These are phyloP conservation scores for Ornithoptera alexandrae DNA, from an alignment of 2,888 invertebrate genomes.

Conservation along the genomic window DNA sequence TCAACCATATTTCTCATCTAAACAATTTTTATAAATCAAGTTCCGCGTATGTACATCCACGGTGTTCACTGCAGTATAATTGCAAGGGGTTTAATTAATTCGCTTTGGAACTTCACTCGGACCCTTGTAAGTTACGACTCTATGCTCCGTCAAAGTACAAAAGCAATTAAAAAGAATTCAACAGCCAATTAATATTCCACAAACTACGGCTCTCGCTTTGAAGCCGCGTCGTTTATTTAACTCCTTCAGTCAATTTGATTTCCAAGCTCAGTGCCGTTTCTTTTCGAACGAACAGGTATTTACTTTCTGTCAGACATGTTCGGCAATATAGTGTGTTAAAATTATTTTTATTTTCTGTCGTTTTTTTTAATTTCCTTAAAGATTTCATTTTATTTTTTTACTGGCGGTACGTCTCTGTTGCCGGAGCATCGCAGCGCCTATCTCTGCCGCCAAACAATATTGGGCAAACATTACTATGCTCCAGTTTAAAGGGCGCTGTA, in stretches of 20 bases:
- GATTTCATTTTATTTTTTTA: too few relatives aligned
- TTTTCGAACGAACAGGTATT: conserved; percentile 7
- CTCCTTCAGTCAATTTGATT: conserved; percentile 21
- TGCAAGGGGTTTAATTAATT: background rate
- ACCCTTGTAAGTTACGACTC: conserved; percentile 16
- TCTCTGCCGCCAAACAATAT: too few relatives aligned
- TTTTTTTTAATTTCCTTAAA: background rate
- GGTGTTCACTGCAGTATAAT: background rate
- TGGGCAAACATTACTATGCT: too few relatives aligned
- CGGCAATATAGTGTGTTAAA: background rate
- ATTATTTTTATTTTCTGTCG: background rate
- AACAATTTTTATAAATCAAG: too few relatives aligned
- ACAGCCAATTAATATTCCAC: conserved; percentile 26
- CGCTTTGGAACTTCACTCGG: conserved; percentile 5
- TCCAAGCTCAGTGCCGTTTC: conserved; percentile 13
- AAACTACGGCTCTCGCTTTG: conserved; percentile 20
- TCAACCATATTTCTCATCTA: too few relatives aligned
- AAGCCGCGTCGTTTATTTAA: conserved; percentile 22
- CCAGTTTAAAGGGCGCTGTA: too few relatives aligned
- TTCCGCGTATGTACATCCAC: background rate
- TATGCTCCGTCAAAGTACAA: conserved; percentile 13
- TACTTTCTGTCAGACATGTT: conserved; percentile 8
- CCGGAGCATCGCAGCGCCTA: too few relatives aligned
- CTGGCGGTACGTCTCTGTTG: too few relatives aligned
- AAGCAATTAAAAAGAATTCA: conserved; percentile 25